Percentiles rank a stretch among this genome's conserved stretches.
phyloP scores from a whole-genome alignment of 2,113 vertebrate species.

The Salvelinus alpinus region DNA sequence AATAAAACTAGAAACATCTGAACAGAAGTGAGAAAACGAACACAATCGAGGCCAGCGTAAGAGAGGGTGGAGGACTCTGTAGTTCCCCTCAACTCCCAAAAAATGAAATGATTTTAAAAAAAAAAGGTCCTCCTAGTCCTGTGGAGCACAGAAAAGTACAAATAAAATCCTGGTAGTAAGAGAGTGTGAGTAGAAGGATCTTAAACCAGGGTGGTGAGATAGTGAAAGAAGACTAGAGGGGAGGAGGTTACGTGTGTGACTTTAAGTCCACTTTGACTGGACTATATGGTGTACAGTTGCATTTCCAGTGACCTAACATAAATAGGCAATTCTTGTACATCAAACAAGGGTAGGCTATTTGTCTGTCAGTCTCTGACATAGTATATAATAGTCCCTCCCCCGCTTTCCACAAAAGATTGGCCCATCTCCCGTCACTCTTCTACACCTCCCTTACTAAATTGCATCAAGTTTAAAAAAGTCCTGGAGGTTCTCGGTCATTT shows the following conservation, averaged over 20 bases:
- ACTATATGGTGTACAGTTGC: conserved; percentile 10
- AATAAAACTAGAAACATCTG: conserved; percentile 53
- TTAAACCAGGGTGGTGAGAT: background rate
- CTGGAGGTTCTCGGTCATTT: conserved; percentile 66
- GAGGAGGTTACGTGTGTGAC: background rate
- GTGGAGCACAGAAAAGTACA: conserved; percentile 14
- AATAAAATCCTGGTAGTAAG: conserved; percentile 14
- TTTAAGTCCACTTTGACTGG: background rate
- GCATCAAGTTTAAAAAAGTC: conserved; percentile 60
- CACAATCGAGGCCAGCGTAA: conserved; percentile 72
- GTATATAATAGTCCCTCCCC: background rate
- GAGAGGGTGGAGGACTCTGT: conserved; percentile 69
- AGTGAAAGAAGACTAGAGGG: background rate
- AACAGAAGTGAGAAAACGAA: conserved; percentile 71
- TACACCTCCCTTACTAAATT: conserved; percentile 51
- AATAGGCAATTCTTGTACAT: conserved; percentile 9
- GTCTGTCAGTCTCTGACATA: background rate
- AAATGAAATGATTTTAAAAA: no score
- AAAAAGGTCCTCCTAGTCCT: background rate
- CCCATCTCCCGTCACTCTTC: conserved; percentile 25
- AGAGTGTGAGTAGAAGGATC: conserved; percentile 22
- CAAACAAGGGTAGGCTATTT: background rate
- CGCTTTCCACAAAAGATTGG: conserved; percentile 21
- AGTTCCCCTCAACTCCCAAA: conserved; percentile 54
- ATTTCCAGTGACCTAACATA: conserved; percentile 18